Conservation (phyloP, 2,888 invertebrate species). For the Torymus tubicola region DNA sequence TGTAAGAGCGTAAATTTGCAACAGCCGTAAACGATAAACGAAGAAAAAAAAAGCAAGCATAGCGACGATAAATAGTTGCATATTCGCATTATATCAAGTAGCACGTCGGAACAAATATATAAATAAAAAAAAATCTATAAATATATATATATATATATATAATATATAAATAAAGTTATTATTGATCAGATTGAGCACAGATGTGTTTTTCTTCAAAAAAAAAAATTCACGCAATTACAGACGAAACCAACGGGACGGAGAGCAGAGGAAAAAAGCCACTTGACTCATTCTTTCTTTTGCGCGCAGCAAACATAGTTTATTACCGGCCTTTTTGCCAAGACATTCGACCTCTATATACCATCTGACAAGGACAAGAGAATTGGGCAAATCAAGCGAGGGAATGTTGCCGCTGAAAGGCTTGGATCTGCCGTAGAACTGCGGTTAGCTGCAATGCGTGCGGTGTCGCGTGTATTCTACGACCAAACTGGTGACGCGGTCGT, state of each 20-base stretch:
- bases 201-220: no score
- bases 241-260: no score
- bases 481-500: not conserved
- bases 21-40: conserved; percentile 31
- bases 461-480: conserved; percentile 58
- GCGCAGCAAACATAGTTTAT: no score
- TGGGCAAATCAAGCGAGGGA: conserved; percentile 18
- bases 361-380: no score
- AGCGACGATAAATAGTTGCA: conserved; percentile 59
- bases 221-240: no score
- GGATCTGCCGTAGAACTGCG: conserved; percentile 70
- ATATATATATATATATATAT: conserved; percentile 60
- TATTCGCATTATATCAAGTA: conserved; percentile 68
- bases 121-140: conserved; percentile 63
- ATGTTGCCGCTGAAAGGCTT: conserved; percentile 70
- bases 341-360: no score
- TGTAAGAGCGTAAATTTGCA: conserved; percentile 50
- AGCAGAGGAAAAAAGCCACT: no score
- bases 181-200: conserved; percentile 55
- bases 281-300: no score
- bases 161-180: conserved; percentile 64
- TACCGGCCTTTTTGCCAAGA: no score
- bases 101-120: conserved; percentile 66
- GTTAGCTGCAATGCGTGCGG: conserved; percentile 67
- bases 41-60: conserved; percentile 51